Base-by-base conservation (phyloP, 2,113 vertebrate genomes). In the Panthera uncia region DNA sequence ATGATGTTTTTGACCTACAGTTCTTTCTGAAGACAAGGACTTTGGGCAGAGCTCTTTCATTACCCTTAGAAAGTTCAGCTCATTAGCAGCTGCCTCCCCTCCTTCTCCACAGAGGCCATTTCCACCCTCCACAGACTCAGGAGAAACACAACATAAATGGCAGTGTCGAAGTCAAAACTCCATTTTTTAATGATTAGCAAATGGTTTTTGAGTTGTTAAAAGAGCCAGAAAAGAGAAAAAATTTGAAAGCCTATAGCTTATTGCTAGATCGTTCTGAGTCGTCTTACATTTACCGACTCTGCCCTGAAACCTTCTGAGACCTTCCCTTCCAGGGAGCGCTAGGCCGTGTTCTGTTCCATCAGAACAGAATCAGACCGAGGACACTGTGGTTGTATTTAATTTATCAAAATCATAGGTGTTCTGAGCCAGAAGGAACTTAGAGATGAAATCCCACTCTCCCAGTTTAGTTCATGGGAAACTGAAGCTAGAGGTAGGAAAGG, bases 121-220 rank as follows among this genome's bases (percentile, higher is more conserved):
- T 89, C 50, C 38, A 65, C 74, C 63, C 5, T 82, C 69, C 52
- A 0, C 5, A 84, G 38, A 48, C 63, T 61, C 63, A 21, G n/a
- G 71, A 96, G 92, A 96, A 93, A 85, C 12, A 48, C 16, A 33
- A 21, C 23, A 21, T 65, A 61, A 87, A 71, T 76, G 55, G 50
- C 71, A 36, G 31, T 19, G 36, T 36, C 76, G 61, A 81, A 96
- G 80, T 81, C 65, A 90, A 93, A 97, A 85, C 65, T 74, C 29
- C 4, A 3, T 68, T 86, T 95, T 94, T 89, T 36, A 96, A 69
- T 69, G 76, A 80, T 93, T 84, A 96, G 52, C 73, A 85, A 89
- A 57, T 82, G 55, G n/a, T 66, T 92, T 96, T 65, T 38, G 45
- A 95, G 38, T 81, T 71, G 19, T 50, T 82, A 29, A 41, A 93